Conservation (phyloP, 2,888 invertebrate species). For the Electrophaes corylata region DNA sequence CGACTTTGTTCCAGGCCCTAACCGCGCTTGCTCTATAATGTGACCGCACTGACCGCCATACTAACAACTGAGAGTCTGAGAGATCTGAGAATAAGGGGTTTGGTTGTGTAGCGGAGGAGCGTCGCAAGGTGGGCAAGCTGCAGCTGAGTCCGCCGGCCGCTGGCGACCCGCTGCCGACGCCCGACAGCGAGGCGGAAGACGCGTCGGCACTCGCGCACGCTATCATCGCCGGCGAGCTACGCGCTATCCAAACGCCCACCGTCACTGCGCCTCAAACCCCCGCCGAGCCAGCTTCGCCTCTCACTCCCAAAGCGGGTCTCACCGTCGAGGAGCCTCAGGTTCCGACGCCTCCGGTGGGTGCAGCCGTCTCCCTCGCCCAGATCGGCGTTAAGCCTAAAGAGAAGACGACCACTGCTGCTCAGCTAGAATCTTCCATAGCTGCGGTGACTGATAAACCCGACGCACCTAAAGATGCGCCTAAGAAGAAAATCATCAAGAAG, state of each 20-base stretch:
- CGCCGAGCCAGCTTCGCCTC: constrained; percentile 46
- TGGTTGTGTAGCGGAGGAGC: constrained; percentile 83
- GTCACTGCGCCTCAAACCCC: constrained; percentile 53
- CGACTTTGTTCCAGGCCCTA: constrained; percentile 85
- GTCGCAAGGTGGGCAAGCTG: constrained; percentile 75
- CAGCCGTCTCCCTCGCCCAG: constrained; percentile 79
- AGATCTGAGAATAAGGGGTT: constrained; percentile 66
- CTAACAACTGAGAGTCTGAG: constrained; percentile 65
- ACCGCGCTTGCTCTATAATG: constrained; percentile 85
- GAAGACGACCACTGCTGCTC: constrained; percentile 68
- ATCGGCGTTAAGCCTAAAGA: constrained; percentile 74
- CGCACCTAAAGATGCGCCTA: constrained; percentile 45
- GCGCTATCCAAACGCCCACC: constrained; percentile 60
- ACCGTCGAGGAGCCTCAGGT: constrained; percentile 67
- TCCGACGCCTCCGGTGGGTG: constrained; percentile 79
- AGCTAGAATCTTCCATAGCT: constrained; percentile 71
- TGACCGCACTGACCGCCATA: constrained; percentile 83
- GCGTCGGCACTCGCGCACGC: constrained; percentile 75
- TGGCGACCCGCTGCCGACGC: constrained; percentile 74
- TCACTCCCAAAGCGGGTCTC: constrained; percentile 52
- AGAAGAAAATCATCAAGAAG: constrained; percentile 71
- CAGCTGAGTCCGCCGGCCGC: constrained; percentile 69
- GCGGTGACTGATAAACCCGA: constrained; percentile 45
- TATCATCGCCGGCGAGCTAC: constrained; percentile 79
- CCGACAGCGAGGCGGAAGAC: constrained; percentile 81